These are phyloP conservation scores for Drosophila pandora DNA, from an alignment of 1,140 invertebrate species.

Conservation along the genomic window DNA sequence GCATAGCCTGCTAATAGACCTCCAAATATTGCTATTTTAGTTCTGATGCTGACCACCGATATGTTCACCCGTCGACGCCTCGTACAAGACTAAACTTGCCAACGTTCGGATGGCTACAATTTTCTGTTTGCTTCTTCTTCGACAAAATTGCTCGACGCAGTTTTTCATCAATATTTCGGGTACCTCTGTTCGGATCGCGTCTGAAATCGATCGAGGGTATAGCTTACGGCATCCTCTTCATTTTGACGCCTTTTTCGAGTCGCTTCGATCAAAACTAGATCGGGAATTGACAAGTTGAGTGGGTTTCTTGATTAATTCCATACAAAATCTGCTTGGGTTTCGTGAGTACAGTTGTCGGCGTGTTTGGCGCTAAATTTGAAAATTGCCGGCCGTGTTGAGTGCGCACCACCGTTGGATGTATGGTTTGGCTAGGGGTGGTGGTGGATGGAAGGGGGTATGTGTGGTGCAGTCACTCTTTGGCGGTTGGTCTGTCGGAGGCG, in stretches of 20 bases:
- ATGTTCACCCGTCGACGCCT: constrained; percentile 81
- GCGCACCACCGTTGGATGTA: constrained; percentile 32
- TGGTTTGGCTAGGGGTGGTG: constrained; percentile 9
- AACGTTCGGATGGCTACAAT: constrained; percentile 58
- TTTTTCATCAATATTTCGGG: constrained; percentile 40
- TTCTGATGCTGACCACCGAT: constrained; percentile 75
- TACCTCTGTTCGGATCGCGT: constrained; percentile 53
- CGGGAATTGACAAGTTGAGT: constrained; percentile 68
- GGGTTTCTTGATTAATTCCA: constrained; percentile 83
- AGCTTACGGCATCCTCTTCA: constrained; percentile 39
- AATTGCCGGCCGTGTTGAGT: constrained; percentile 68
- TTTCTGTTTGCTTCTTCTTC: constrained; percentile 55
- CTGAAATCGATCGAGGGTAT: constrained; percentile 18
- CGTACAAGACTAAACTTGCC: constrained; percentile 79
- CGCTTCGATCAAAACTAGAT: constrained; percentile 63
- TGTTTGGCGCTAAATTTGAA: constrained; percentile 84
- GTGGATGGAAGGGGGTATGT: constrained; percentile 1
- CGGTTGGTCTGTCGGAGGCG: constrained; percentile 40
- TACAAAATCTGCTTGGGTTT: constrained; percentile 82
- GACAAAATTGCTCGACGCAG: constrained; percentile 26
- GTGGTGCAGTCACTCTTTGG: constrained; percentile 42
- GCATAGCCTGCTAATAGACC: constrained; percentile 41
- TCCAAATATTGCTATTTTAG: constrained; percentile 29
- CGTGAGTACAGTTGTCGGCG: constrained; percentile 76
- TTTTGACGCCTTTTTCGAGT: constrained; percentile 26